These are phyloP conservation scores for Azemiops feae DNA, from an alignment of 2,113 vertebrate species.

Conservation along the genomic window DNA sequence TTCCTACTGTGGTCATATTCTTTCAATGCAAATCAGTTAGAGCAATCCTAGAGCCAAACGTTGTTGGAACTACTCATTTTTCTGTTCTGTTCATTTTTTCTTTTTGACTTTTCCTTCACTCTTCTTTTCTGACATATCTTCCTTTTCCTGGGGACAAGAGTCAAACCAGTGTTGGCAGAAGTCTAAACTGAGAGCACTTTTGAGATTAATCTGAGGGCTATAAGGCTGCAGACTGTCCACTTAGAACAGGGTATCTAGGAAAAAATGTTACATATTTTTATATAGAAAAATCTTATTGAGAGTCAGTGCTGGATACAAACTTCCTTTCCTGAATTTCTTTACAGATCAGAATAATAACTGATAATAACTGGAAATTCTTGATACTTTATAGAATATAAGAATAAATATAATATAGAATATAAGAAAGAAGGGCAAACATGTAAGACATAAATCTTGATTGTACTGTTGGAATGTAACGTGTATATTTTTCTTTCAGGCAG, in stretches of 20 bases:
- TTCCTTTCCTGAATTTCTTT: background rate
- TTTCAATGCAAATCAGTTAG: background rate
- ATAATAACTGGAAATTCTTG: background rate
- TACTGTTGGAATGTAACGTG: background rate
- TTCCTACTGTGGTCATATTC: background rate
- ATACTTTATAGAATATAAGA: background rate
- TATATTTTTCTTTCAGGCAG: slow-evolving; percentile 68
- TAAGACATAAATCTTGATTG: background rate
- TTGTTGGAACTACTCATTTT: background rate
- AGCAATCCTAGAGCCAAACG: background rate
- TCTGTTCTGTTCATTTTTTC: background rate
- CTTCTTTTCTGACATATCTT: background rate
- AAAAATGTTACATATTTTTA: background rate
- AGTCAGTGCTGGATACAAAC: background rate
- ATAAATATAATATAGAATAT: background rate
- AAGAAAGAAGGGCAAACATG: background rate
- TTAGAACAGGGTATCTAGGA: background rate
- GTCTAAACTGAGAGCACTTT: background rate
- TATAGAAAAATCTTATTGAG: background rate
- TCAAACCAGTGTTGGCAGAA: background rate
- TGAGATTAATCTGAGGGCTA: background rate
- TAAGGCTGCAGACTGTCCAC: no score
- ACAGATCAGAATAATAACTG: background rate
- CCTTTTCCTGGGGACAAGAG: background rate
- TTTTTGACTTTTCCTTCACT: background rate